Evolutionary conservation across 2,113 vertebrate genomes (phyloP), one percentile per base, ranked within the genome.

Genomic region (Castor canadensis): DNA sequence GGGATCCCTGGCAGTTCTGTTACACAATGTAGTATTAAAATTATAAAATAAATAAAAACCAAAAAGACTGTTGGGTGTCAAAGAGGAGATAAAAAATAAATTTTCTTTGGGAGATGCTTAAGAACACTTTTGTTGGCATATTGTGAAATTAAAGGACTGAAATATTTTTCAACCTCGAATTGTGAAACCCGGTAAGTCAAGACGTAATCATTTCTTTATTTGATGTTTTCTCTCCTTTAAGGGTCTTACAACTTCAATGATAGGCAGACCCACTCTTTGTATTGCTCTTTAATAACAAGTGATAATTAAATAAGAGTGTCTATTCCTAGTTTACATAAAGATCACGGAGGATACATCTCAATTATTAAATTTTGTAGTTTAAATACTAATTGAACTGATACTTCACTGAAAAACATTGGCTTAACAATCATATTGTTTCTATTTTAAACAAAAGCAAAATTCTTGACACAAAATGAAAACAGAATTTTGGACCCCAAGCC

Each of bases 381-480:
- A 92, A 87, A 77, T 60, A 87, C 15, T 28, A 90, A 81, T 43
- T 64, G 40, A 62, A 9, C 10, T 52, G 49, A 35, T 11, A 85
- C 0, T 17, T 77, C 6, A 38, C 6, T 72, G 6, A 38, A 88
- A 88, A 92, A 88, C 38, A 43, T 17, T 56, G 66, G 35, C 38
- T 95, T 92, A 60, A 87, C 96, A 95, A 52, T 67, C 43, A 76
- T 26, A 38, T 8, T 45, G 13, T 85, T 91, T 86, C 11, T 87
- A 13, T 9, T 56, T 81, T 79, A 72, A 89, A 82, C n/a, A 60
- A 43, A 79, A 90, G 35, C 87, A 64, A 93, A 95, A 89, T 45
- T 82, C 30, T 38, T 76, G n/a, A n/a, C n/a, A n/a, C n/a, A n/a
- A n/a, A n/a, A n/a, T n/a, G n/a, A n/a, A n/a, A n/a, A n/a, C n/a